Evolutionary conservation across 1,140 invertebrate species (phyloP), one percentile per base, ranked within the genome.

Genomic region (Meloidogyne chitwoodi): DNA sequence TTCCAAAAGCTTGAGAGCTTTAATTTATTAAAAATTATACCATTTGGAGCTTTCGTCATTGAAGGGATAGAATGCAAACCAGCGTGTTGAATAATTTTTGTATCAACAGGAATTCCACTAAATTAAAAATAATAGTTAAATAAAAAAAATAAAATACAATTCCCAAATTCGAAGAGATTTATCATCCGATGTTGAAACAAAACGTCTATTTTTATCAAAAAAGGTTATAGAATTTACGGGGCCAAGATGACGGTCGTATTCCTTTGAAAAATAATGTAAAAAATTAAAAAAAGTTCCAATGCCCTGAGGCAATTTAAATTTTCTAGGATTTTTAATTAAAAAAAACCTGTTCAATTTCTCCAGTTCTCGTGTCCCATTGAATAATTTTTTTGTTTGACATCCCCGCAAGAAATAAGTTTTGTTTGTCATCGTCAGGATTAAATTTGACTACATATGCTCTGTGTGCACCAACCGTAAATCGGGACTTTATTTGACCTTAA

Each of bases 31-130:
- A 61, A 44, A 69, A 68, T 74, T 29, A n/a, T 41, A 89, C 94
- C 93, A 90, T 98, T 99, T 2, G 94, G 95, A 0, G 95, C 93
- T 19, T 92, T 89, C 0, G 94, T 94, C 0, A 98, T 95, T 1
- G 94, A 92, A 0, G 97, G 97, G 92, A 99, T 97, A 6, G 95
- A 98, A 89, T 99, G 96, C 94, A 99, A 97, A 2, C 93, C 92
- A 2, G 96, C 96, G 90, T 99, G 96, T n/a, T 96, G 96, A 83
- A 99, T 99, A 87, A 99, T 98, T 88, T 99, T 99, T 92, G 99
- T 98, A 88, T 99, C 96, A 3, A 99, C 96, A 0, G 96, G 97
- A 87, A 99, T 97, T 88, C 99, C 95, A 93, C 92, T 93, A 80
- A 85, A 82, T n/a, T 67, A 68, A 75, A 71, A 44, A 14, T 19